These are phyloP conservation scores for Cantharis rustica DNA, from an alignment of 2,888 invertebrate genomes.

Conservation along the genomic window DNA sequence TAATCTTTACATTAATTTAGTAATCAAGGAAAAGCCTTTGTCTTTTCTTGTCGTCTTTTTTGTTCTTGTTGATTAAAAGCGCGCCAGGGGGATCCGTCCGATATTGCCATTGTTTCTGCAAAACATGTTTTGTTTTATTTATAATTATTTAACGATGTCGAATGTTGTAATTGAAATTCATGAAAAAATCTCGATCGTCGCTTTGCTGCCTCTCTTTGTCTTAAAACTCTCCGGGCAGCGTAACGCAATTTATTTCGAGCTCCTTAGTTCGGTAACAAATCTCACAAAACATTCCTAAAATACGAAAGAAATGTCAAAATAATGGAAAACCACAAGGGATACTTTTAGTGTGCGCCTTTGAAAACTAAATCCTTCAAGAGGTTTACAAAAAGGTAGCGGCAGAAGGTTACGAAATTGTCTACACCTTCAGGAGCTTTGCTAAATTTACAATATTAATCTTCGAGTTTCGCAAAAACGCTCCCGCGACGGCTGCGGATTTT, in stretches of 20 bases:
- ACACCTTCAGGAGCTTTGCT: not conserved
- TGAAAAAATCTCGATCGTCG: slow-evolving; percentile 1
- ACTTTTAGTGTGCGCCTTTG: slow-evolving; percentile 1
- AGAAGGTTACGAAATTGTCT: not conserved
- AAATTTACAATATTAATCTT: not conserved
- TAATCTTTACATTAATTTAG: slow-evolving; percentile 28
- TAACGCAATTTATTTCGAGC: slow-evolving; percentile 18
- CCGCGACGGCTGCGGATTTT: not conserved
- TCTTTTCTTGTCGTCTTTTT: slow-evolving; percentile 11
- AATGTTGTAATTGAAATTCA: slow-evolving; percentile 15
- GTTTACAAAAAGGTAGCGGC: slow-evolving; percentile 1
- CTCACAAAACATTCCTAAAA: slow-evolving; percentile 18
- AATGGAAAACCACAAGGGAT: slow-evolving; percentile 19
- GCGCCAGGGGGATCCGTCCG: not conserved
- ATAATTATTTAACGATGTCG: slow-evolving; percentile 2
- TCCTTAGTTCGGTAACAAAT: slow-evolving; percentile 18
- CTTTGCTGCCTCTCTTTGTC: not conserved
- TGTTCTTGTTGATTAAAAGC: slow-evolving; percentile 15
- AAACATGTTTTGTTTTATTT: not conserved
- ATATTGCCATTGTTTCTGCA: slow-evolving; percentile 18
- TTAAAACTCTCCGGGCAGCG: not conserved
- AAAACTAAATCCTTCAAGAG: not conserved
- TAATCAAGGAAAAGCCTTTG: slow-evolving; percentile 7
- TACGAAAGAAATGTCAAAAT: slow-evolving; percentile 25
- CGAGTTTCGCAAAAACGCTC: not conserved